phyloP scores from a whole-genome alignment of 2,797 vertebrate species.

The Hippopotamyrus pictus region DNA sequence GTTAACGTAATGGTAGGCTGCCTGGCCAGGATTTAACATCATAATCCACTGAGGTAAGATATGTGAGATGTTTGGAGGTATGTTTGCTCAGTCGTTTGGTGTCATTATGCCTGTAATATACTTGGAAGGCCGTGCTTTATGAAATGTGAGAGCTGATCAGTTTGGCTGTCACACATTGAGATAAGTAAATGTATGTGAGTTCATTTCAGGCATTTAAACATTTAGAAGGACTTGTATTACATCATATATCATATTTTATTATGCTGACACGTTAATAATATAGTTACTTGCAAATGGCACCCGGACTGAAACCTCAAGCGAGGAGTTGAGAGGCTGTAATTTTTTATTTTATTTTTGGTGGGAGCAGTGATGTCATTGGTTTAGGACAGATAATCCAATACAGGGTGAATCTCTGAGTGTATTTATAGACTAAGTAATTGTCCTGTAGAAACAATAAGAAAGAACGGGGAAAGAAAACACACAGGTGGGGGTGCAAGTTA shows the following conservation, averaged over 20 bases:
- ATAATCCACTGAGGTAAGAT: neutral
- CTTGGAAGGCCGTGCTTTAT: neutral
- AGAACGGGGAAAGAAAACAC: neutral
- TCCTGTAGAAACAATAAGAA: constrained; percentile 12
- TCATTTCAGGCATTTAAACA: neutral
- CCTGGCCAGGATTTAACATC: neutral
- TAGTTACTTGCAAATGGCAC: neutral
- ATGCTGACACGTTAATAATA: neutral
- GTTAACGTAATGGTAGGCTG: neutral
- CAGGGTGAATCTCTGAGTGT: constrained; percentile 43
- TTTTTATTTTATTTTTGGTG: constrained; percentile 40
- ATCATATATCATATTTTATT: too few species aligned
- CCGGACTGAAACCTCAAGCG: neutral
- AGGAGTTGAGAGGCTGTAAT: constrained; percentile 34
- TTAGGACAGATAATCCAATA: constrained; percentile 63
- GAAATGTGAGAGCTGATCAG: neutral
- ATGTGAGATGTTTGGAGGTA: neutral
- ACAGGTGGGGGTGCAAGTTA: neutral
- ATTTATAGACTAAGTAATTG: constrained; percentile 48
- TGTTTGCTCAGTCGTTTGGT: neutral
- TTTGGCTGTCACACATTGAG: neutral
- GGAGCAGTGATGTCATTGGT: constrained; percentile 55
- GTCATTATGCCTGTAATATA: neutral
- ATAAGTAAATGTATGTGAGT: neutral
- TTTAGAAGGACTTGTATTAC: neutral